These are phyloP conservation scores for Apis laboriosa DNA, from an alignment of 1,140 invertebrate genomes.

Conservation along the genomic window DNA sequence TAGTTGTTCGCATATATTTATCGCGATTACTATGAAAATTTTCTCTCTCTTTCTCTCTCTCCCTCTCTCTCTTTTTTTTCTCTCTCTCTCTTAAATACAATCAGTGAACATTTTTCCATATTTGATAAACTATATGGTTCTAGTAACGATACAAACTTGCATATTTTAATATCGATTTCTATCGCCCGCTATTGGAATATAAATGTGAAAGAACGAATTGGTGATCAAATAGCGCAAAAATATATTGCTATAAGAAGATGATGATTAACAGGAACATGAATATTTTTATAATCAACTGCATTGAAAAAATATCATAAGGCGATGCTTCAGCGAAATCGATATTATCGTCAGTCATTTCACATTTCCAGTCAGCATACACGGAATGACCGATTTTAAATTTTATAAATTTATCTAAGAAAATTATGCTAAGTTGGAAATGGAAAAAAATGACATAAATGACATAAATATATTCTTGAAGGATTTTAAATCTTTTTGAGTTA, in stretches of 20 bases:
- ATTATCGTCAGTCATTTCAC: neutral
- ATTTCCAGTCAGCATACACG: neutral
- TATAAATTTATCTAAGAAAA: neutral
- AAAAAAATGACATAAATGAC: neutral
- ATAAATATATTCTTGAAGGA: too few species aligned
- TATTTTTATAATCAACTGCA: neutral
- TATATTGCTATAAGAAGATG: neutral
- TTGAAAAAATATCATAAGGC: neutral
- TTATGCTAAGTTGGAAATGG: neutral
- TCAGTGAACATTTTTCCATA: neutral
- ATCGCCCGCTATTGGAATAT: neutral
- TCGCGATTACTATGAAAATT: neutral
- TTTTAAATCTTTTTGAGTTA: too few species aligned
- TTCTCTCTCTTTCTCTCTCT: neutral
- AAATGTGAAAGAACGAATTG: neutral
- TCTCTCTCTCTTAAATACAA: neutral
- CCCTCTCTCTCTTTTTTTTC: too few species aligned
- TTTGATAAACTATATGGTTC: neutral
- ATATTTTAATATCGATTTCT: neutral
- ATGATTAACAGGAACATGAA: conserved; percentile 31
- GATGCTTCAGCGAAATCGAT: neutral
- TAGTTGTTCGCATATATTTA: neutral
- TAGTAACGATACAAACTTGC: conserved; percentile 15
- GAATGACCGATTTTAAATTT: neutral
- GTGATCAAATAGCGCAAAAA: neutral